Conservation (phyloP, 2,113 vertebrate species). For the Athene cunicularia region DNA sequence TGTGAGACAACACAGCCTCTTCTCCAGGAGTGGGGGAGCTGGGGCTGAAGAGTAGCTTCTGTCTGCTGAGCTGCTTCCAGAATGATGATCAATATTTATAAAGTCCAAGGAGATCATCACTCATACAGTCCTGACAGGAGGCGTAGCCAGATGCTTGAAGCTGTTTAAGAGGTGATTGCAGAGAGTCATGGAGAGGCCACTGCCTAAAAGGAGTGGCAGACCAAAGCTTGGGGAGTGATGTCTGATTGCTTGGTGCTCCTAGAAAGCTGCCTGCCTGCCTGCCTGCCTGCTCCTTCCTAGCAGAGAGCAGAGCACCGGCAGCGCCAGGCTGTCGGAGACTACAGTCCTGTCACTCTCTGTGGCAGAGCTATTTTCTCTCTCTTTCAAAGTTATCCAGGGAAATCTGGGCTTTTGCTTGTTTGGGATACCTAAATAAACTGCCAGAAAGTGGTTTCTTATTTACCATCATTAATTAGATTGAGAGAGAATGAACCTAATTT, state of each 20-base stretch:
- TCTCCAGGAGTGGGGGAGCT: neutral
- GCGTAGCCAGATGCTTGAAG: neutral
- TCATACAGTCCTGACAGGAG: neutral
- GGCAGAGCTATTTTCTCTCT: neutral
- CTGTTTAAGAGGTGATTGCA: neutral
- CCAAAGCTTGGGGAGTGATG: rapidly evolving
- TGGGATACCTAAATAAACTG: neutral
- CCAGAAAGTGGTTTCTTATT: neutral
- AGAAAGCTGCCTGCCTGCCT: neutral
- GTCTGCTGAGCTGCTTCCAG: constrained; percentile 12
- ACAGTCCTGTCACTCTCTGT: neutral
- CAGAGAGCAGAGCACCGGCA: neutral
- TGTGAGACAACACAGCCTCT: neutral
- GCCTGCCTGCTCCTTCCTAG: neutral
- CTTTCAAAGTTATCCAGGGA: neutral
- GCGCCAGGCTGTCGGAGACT: rapidly evolving
- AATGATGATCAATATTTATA: neutral
- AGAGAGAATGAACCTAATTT: neutral
- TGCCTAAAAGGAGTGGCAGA: neutral
- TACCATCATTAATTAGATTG: neutral
- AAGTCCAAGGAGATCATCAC: neutral
- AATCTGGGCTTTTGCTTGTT: neutral
- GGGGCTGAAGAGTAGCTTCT: neutral
- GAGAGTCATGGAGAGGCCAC: neutral
- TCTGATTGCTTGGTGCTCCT: neutral